Evolutionary conservation across 2,888 invertebrate genomes (phyloP), one percentile per base, ranked within the genome.

Genomic region (Dusona sp.): DNA sequence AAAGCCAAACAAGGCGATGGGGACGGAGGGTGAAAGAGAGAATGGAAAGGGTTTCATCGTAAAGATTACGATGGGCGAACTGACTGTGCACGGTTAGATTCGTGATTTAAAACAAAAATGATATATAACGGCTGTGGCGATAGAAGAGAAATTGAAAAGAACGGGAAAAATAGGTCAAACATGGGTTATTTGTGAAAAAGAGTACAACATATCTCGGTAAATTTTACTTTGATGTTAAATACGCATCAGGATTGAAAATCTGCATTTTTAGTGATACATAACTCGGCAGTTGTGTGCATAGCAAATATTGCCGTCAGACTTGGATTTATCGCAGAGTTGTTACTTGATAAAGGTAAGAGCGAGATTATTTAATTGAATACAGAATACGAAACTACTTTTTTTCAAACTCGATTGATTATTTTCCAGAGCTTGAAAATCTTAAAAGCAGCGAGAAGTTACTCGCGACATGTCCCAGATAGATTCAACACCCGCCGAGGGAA

Each of bases 11-110:
- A 42, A 61, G 65, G 42, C 19, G 51, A 57, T 33, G 22, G 42
- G 42, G 65, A 64, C 42, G 79, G 79, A 33, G 80, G 87, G 79
- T 78, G 65, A 83, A 65, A 54, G 84, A 79, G 64, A 74, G 57
- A 84, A 86, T 72, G 83, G 61, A 79, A 80, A 89, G 79, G 64
- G 72, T 9, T 80, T 81, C 45, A 68, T 33, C 61, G 64, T 65
- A 51, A 80, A 72, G 79, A 80, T 48, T 57, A 70, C 25, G 48
- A 80, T 64, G 64, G 57, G 2, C 36, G 36, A 13, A 25, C 33
- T 36, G n/a, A n/a, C 22, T 48, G 57, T 22, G n/a, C n/a, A 16
- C 61, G 7, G 25, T 38, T 38, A 54, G 38, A 19, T 19, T 61
- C 48, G 51, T 65, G 33, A 73, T n/a, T 13, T 36, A 22, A 74